Evolutionary conservation across 1,140 invertebrate genomes (phyloP), one percentile per base, ranked within the genome.

Genomic region (Drosophila tropicalis): DNA sequence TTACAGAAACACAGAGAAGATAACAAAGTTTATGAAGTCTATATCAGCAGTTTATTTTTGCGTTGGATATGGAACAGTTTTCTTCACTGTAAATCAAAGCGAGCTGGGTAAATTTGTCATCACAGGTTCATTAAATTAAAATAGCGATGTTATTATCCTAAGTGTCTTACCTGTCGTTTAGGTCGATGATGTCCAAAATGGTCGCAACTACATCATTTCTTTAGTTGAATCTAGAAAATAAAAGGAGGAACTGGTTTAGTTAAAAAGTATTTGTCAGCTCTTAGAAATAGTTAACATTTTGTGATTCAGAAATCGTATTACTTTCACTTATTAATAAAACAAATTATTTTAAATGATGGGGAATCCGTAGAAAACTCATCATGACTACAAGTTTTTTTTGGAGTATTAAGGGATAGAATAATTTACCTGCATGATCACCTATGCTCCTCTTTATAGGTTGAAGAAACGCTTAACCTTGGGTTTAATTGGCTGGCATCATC

Each of bases 81-180:
- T 90, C 83, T 87, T 87, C 86, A 87, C 55, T 57, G 54, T 39
- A 51, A 7, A 62, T 90, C 86, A 62, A 90, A 90, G 86, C 82
- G 83, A 89, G 85, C 85, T 89, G 85, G 82, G 85, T 89, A 76
- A 76, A 51, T 71, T 73, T 83, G 63, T 85, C 82, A 83, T 85
- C 82, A 85, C 19, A 41, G 32, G 12, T n/a, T 10, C 7, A 51
- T 15, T 34, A 1, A 22, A 29, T 13, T 17, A 40, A 10, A 66
- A 39, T 41, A 39, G 6, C 1, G 13, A 56, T 29, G 3, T 36
- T 19, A 12, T 39, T 19, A 6, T 15, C 29, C 5, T 9, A 19
- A 1, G 22, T 60, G 32, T 13, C n/a, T 39, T 39, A 39, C 36
- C 36, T 39, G 36, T 13, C 3, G 1, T 3, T 0, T 39, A 39